Base-by-base conservation (phyloP, 2,797 vertebrate genomes). In the Linurgus olivaceus region DNA sequence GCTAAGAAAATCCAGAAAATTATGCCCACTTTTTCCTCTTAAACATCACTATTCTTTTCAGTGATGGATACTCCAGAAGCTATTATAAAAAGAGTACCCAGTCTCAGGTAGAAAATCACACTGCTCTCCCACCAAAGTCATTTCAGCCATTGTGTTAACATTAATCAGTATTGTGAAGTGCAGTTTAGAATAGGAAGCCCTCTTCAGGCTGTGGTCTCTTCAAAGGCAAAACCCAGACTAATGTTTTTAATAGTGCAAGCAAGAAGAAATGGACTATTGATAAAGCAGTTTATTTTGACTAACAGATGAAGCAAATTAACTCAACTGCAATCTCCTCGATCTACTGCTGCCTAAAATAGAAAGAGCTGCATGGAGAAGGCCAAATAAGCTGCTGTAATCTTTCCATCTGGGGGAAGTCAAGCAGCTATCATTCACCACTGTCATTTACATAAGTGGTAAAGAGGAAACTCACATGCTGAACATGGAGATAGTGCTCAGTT, bases 261-360 rank as follows among this genome's bases (percentile, higher is more conserved):
- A 58, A 83, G 33, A 88, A 88, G 52, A 73, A 92, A 88, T 13
- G 31, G 33, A 33, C 57, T 84, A 84, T 17, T 35, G 73, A 77
- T 90, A 90, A 88, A 83, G 40, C 57, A 79, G 28, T 88, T 88
- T 66, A 92, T 86, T 95, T 79, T 82, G 33, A 79, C 35, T 67
- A 86, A 57, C n/a, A 70, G 57, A 73, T 63, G 31, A 88, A 70
- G 61, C 52, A 92, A 85, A 86, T 94, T 85, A 88, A 79, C 42
- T 88, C 4, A 2, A 48, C 55, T 76, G 57, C 74, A 59, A 86
- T 65, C 47, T 92, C 51, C 48, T 75, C 72, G 38, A 47, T n/a
- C 59, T 59, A 55, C 40, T 72, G 51, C 44, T 58, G 48, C 86
- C 79, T 71, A 45, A 90, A 88, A 88, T 29, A 90, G 72, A 58